phyloP scores from a whole-genome alignment of 37 sponge, comb jelly and placozoan genomes.

The Chondrosia reniformis region DNA sequence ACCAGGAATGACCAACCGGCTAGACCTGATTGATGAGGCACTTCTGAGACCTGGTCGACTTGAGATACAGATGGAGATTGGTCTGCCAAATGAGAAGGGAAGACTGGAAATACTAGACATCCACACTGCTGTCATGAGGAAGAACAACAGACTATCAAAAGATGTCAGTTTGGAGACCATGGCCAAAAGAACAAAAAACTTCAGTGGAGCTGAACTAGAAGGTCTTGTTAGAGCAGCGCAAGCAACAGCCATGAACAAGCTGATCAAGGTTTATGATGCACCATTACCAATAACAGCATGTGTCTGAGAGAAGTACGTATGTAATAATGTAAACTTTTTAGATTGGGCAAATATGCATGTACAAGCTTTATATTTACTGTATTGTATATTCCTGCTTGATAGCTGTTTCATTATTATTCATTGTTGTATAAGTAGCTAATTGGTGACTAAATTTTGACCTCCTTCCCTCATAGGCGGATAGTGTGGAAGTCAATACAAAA shows the following conservation, averaged over 20 bases:
- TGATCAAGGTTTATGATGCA: conserved; percentile 74
- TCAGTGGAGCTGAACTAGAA: conserved; percentile 98
- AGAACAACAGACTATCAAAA: conserved; percentile 46
- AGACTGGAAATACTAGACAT: conserved; percentile 90
- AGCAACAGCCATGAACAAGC: conserved; percentile 87
- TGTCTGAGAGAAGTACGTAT: too few relatives aligned
- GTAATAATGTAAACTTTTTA: too few relatives aligned
- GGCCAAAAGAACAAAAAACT: conserved; percentile 82
- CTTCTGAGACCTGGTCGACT: conserved; percentile 90
- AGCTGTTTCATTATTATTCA: too few relatives aligned
- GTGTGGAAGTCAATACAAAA: conserved; percentile 69
- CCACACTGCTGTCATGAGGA: conserved; percentile 79
- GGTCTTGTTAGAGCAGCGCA: conserved; percentile 90
- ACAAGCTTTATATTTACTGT: too few relatives aligned
- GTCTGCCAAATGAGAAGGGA: conserved; percentile 87
- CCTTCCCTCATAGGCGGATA: conserved; percentile 35
- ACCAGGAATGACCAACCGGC: conserved; percentile 85
- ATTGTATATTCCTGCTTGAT: too few relatives aligned
- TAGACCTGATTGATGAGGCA: conserved; percentile 97
- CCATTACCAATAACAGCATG: too few relatives aligned
- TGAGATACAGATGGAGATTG: conserved; percentile 97
- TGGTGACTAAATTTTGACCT: too few relatives aligned
- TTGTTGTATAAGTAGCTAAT: too few relatives aligned
- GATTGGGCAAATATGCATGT: too few relatives aligned
- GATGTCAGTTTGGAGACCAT: conserved; percentile 74